Evolutionary conservation across 2,888 invertebrate species (phyloP), one percentile per base, ranked within the genome.

Genomic region (Lasioglossum malachurum): DNA sequence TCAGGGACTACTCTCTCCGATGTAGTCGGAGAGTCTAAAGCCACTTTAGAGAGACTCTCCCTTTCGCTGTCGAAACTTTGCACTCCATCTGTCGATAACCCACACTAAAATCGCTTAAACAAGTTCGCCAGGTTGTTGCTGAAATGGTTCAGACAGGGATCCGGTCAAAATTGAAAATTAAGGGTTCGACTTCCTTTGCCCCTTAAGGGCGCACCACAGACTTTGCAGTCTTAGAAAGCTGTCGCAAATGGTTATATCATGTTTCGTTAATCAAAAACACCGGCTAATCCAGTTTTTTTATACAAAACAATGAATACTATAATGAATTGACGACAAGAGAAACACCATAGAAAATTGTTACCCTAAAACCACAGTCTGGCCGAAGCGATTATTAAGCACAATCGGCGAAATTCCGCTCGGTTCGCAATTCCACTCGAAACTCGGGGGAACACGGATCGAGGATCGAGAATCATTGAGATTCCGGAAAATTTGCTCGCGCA

Each of bases 11-110:
- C 14, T 60, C 67, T 16, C 67, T 35, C 19, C 67, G 2, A 2
- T 35, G 19, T 72, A 46, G 41, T 19, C 49, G 53, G 10, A 53
- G 53, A 53, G 72, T 87, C 87, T 87, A 84, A 87, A 87, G 67
- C 67, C 67, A 67, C 35, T 67, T 67, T 35, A 31, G 31, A 67
- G 67, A 80, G 75, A 81, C 73, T 80, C 73, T 76, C 79, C 87
- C 82, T 84, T 82, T 71, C 44, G 60, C 14, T 46, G 77, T 71
- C 75, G 80, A 78, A 83, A 87, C 79, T 87, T 87, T 75, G 80
- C 87, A 83, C 87, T 83, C 53, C 67, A 60, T 83, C 82, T 41
- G 31, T 57, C 64, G 74, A 27, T 73, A 60, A 27, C n/a, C 74
- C 49, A 44, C 71, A 80, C 84, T 84, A 69, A 72, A 87, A 80